Base-by-base conservation (phyloP, 2,888 invertebrate species). In the Drosophila nr. fundita region DNA sequence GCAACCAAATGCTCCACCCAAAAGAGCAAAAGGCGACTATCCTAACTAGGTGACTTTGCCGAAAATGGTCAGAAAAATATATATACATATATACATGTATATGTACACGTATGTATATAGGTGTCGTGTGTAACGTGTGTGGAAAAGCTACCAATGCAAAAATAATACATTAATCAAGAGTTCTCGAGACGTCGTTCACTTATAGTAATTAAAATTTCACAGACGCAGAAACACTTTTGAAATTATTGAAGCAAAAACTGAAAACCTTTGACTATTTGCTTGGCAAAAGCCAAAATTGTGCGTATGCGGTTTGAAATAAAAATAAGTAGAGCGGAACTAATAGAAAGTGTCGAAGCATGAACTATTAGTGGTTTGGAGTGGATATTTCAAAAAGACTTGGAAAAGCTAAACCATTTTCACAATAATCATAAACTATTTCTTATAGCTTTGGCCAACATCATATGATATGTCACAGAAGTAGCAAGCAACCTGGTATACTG, bases 11-110 rank as follows among this genome's bases (percentile, higher is more conserved):
- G 36, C 18, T n/a, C n/a, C 34, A 18, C 53, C 38, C 63, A 48
- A 52, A 71, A 65, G 40, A 58, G 34, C 57, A 59, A 55, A 67
- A 59, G 52, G 53, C 57, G 57, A 64, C 48, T 61, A 24, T 62
- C 45, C 58, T 30, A 30, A 49, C 49, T 57, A 71, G 75, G 62
- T 77, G 82, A 68, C 55, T 59, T 57, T 65, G 68, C 59, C 68
- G 42, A 63, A 65, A 70, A 8, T 52, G 48, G n/a, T 50, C 38
- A 49, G 50, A 15, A 77, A 58, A 13, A 32, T 55, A 55, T 50
- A 40, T n/a, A 73, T 15, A 2, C 45, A 15, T 30, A 11, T 49
- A n/a, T 18, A 32, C 3, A 29, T 11, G 4, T 36, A 13, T 8
- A 18, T 24, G 1, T 15, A 6, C 11, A 11, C 18, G 27, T 27